Evolutionary conservation across 2,888 invertebrate species (phyloP).

Genomic region (Exocentrus adspersus): DNA sequence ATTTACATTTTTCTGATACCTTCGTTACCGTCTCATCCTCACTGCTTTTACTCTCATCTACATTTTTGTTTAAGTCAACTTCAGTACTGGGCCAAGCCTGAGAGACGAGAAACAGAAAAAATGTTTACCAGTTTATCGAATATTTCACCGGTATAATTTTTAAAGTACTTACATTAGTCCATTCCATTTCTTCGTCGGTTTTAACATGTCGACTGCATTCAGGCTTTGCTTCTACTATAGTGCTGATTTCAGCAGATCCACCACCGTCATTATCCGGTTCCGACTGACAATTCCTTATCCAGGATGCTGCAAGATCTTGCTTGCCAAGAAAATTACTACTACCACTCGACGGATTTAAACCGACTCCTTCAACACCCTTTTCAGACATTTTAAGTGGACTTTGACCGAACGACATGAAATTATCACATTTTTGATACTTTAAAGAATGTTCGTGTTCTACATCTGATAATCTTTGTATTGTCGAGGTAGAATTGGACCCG

Average conservation of each 20-base stretch:
- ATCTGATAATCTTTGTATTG: not conserved
- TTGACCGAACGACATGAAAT: not conserved
- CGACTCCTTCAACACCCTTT: not conserved
- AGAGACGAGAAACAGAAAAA: too few species aligned
- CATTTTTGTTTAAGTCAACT: not conserved
- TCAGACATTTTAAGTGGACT: not conserved
- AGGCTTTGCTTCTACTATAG: too few species aligned
- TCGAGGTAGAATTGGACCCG: not conserved
- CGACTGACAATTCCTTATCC: constrained; percentile 34
- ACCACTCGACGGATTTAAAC: not conserved
- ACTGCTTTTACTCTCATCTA: not conserved
- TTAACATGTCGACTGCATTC: too few species aligned
- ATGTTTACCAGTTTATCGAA: too few species aligned
- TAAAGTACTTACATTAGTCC: constrained; percentile 39
- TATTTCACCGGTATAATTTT: too few species aligned
- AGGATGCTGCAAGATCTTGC: constrained; percentile 35
- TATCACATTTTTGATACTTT: not conserved
- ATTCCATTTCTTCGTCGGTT: constrained; percentile 44
- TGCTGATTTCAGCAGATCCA: not conserved
- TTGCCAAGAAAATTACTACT: constrained; percentile 23
- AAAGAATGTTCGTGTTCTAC: not conserved
- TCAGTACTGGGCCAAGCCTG: constrained; percentile 36
- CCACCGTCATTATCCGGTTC: not conserved
- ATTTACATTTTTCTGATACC: constrained; percentile 34
- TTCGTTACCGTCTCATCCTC: not conserved